These are phyloP conservation scores for Lacanobia wlatinum DNA, from an alignment of 2,888 invertebrate species.

Conservation along the genomic window DNA sequence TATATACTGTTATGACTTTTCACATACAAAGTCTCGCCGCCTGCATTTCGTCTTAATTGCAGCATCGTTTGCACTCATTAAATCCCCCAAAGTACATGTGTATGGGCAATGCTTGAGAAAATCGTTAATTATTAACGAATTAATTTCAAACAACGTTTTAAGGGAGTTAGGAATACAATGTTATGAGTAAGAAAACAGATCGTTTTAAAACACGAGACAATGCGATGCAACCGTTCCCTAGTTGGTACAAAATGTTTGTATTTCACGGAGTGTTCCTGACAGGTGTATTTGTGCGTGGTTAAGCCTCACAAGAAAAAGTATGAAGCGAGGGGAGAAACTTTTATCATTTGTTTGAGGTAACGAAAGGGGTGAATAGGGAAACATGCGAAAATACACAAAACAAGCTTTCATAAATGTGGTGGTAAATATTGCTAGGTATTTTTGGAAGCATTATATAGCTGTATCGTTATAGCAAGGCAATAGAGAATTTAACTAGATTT, in stretches of 20 bases:
- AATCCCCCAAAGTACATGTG: no score
- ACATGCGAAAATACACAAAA: neutral
- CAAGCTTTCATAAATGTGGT: neutral
- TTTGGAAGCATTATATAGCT: neutral
- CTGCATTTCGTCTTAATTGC: no score
- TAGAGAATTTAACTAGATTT: no score
- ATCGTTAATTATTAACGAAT: no score
- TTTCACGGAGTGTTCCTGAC: neutral
- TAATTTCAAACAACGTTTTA: no score
- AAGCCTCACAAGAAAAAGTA: slow-evolving; percentile 12
- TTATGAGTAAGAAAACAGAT: no score
- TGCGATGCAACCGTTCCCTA: neutral
- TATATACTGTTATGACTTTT: no score
- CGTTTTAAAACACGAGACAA: neutral
- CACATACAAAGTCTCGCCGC: no score
- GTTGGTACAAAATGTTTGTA: neutral
- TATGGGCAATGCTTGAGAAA: no score
- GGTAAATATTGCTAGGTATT: neutral
- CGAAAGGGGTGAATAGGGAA: neutral
- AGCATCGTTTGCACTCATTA: no score
- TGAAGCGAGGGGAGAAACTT: slow-evolving; percentile 24
- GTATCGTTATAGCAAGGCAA: neutral
- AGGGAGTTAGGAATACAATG: no score
- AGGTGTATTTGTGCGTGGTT: slow-evolving; percentile 19
- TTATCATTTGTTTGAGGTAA: slow-evolving; percentile 4